phyloP scores from a whole-genome alignment of 2,113 vertebrate genomes.

The Procavia capensis region DNA sequence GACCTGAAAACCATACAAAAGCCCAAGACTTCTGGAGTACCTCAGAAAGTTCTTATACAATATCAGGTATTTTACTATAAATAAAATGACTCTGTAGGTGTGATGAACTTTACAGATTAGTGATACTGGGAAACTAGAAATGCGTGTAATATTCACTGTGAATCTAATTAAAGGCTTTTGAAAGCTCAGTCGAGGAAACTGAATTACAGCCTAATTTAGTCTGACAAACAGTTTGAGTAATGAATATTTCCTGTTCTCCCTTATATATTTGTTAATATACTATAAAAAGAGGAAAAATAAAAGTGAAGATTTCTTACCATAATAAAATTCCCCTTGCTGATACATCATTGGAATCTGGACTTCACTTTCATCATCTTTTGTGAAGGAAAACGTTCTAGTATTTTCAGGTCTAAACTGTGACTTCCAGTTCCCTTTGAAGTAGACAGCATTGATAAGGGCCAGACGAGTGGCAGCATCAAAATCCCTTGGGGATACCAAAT shows the following conservation, averaged over 20 bases:
- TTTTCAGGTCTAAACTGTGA: conserved; percentile 98
- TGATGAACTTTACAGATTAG: not conserved
- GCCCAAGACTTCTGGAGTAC: not conserved
- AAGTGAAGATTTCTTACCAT: conserved; percentile 88
- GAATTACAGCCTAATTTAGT: conserved; percentile 21
- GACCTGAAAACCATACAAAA: not conserved
- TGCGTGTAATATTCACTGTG: conserved; percentile 9
- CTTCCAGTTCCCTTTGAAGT: conserved; percentile 99
- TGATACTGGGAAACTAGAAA: conserved; percentile 34
- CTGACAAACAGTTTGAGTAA: not conserved
- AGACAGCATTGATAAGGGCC: conserved; percentile 95
- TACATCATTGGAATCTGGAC: conserved; percentile 99
- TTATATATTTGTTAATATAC: conserved; percentile 4
- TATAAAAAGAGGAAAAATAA: not conserved
- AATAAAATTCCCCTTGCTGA: conserved; percentile 99
- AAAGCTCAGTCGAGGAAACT: conserved; percentile 45
- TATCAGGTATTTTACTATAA: not conserved
- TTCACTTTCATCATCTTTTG: conserved; percentile 97
- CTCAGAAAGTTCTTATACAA: not conserved
- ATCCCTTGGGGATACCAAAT: conserved; percentile 94
- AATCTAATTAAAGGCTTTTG: conserved; percentile 23
- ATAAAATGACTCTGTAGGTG: not conserved
- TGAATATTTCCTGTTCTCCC: conserved; percentile 26
- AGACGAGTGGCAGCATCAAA: conserved; percentile 93
- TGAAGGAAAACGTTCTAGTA: conserved; percentile 98